Conservation (phyloP, 2,888 invertebrate species). For the Lasiommata megera region DNA sequence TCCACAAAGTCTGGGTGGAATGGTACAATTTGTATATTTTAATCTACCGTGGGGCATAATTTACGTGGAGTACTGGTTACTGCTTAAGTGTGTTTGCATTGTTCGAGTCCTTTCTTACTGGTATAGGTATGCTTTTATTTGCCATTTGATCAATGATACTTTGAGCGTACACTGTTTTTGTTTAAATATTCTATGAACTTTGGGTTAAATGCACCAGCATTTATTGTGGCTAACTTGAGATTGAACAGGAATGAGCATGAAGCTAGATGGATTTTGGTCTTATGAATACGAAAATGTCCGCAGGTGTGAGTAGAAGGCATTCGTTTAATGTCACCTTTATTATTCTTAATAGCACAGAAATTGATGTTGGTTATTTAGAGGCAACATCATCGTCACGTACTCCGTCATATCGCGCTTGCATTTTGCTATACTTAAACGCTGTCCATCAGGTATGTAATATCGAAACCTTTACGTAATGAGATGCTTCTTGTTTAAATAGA, state of each 20-base stretch:
- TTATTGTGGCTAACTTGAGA: slow-evolving; percentile 30
- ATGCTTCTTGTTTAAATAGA: slow-evolving; percentile 26
- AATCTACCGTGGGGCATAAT: not conserved
- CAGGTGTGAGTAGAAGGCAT: slow-evolving; percentile 28
- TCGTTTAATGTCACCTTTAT: slow-evolving; percentile 25
- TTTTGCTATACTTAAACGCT: slow-evolving; percentile 21
- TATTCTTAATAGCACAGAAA: slow-evolving; percentile 27
- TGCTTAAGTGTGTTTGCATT: slow-evolving; percentile 29
- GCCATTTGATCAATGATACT: slow-evolving; percentile 20
- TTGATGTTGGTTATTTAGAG: slow-evolving; percentile 26
- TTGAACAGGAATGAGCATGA: slow-evolving; percentile 31
- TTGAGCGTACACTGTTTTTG: slow-evolving; percentile 23
- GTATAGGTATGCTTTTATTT: slow-evolving; percentile 29
- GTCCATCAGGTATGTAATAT: slow-evolving; percentile 26
- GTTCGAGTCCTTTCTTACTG: slow-evolving; percentile 22
- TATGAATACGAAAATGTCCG: slow-evolving; percentile 15
- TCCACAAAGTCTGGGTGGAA: slow-evolving; percentile 21
- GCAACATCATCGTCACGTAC: slow-evolving; percentile 21
- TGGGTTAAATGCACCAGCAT: slow-evolving; percentile 27
- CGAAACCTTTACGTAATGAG: slow-evolving; percentile 19
- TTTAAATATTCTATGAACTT: slow-evolving; percentile 26
- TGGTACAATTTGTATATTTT: slow-evolving; percentile 17
- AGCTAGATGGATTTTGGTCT: slow-evolving; percentile 31
- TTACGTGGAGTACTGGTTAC: slow-evolving; percentile 16
- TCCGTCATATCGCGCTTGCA: slow-evolving; percentile 23